A percentile compares a stretch with the other conserved stretches of the same genome.
Evolutionary conservation across 2,797 vertebrate species (phyloP).

Genomic region (Decapterus maruadsi): DNA sequence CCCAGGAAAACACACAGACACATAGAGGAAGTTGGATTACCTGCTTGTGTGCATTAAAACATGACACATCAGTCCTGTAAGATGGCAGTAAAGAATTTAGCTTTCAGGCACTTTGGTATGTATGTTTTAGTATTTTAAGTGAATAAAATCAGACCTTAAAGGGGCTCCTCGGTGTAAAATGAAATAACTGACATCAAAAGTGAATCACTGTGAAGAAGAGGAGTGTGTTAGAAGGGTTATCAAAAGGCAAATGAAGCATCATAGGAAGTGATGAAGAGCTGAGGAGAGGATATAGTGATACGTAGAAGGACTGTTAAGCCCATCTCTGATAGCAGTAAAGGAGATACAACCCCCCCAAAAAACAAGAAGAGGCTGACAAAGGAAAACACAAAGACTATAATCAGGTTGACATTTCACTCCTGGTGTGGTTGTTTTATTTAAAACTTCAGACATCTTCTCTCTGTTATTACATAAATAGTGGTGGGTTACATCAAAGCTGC

Average conservation of each 20-base stretch:
- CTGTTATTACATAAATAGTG: background rate
- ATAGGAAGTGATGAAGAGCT: conserved; percentile 46
- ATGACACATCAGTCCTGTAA: background rate
- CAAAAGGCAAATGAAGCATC: conserved; percentile 48
- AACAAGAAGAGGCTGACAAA: background rate
- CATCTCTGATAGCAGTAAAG: background rate
- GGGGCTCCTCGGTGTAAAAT: background rate
- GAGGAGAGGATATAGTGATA: conserved; percentile 42
- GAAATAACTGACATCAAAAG: conserved; percentile 11
- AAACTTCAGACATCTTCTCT: background rate
- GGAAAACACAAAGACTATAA: background rate
- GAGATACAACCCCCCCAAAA: background rate
- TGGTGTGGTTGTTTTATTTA: background rate
- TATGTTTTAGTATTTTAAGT: background rate
- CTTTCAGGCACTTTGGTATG: background rate
- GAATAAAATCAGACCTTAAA: background rate
- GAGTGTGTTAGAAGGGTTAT: conserved; percentile 16
- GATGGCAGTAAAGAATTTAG: background rate
- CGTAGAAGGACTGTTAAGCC: conserved; percentile 3
- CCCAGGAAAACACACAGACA: conserved; percentile 33
- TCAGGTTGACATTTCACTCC: background rate
- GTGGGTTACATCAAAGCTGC: background rate
- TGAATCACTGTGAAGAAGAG: conserved; percentile 29
- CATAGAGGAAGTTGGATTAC: conserved; percentile 13
- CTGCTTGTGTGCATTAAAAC: conserved; percentile 27